Base-by-base conservation (phyloP, 2,888 invertebrate species). In the Xestobium rufovillosum region DNA sequence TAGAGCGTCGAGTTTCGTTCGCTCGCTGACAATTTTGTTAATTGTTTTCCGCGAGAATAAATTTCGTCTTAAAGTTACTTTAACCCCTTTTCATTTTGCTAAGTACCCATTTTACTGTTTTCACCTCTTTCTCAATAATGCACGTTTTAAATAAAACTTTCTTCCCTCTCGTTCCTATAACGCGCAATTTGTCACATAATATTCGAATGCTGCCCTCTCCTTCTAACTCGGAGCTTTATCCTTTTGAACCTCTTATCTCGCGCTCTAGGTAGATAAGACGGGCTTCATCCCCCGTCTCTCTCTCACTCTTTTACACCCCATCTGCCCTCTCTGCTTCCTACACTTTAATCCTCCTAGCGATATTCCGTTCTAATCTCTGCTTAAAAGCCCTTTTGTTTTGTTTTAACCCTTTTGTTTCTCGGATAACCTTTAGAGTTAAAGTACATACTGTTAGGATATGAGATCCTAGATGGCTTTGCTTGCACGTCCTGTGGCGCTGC, bases 141-240 rank as follows among this genome's bases (percentile, higher is more conserved):
- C n/a, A n/a, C n/a, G n/a, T n/a, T n/a, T n/a, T n/a, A n/a, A n/a
- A n/a, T n/a, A n/a, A n/a, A n/a, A n/a, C n/a, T 43, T 41, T 33
- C 38, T 49, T 47, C 49, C 51, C 51, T 51, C 53, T 56, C 58
- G 55, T 59, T 57, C 57, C 61, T 59, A 61, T 63, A 61, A 61
- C 59, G 58, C 54, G 58, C 59, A 61, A 63, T 63, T 63, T 63
- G 62, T 63, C 61, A 61, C 61, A 61, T 59, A 60, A 59, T 60
- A 60, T 60, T 55, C 47, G n/a, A n/a, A n/a, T n/a, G n/a, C 47
- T 45, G 40, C 53, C 28, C 42, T 23, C 41, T 34, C 33, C 38
- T n/a, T 26, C 34, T 31, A n/a, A n/a, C n/a, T n/a, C n/a, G n/a
- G n/a, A n/a, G n/a, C n/a, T n/a, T n/a, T n/a, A n/a, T n/a, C n/a